Percentiles rank a stretch among this genome's conserved stretches.
phyloP scores from a whole-genome alignment of 2,113 vertebrate genomes.

The Podarcis cretensis region DNA sequence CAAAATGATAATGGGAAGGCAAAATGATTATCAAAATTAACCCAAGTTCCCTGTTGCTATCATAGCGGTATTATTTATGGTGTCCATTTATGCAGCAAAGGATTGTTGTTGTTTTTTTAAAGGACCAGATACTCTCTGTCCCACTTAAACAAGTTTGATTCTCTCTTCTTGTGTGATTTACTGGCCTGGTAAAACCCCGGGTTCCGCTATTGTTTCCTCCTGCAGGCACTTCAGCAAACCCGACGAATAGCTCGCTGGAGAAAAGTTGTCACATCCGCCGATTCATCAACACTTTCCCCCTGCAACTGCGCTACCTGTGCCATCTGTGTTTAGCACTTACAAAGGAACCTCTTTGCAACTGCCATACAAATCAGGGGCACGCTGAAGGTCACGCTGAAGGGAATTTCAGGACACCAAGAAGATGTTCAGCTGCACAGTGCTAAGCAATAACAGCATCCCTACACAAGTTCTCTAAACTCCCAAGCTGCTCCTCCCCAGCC shows the following conservation, averaged over 20 bases:
- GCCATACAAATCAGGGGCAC: constrained; percentile 93
- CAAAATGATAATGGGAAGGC: neutral
- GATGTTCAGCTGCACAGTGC: constrained; percentile 79
- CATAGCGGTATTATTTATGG: rapidly evolving
- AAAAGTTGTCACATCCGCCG: constrained; percentile 77
- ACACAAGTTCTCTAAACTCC: constrained; percentile 78
- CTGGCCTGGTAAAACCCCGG: constrained; percentile 46
- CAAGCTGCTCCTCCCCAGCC: constrained; percentile 40
- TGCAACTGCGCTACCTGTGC: constrained; percentile 80
- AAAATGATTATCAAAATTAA: neutral
- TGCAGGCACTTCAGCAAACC: constrained; percentile 37
- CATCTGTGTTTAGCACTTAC: constrained; percentile 87
- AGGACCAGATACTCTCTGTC: neutral
- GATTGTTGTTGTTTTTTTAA: rapidly evolving
- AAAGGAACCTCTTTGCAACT: constrained; percentile 84
- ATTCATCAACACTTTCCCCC: constrained; percentile 72
- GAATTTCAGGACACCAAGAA: constrained; percentile 81
- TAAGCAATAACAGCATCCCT: constrained; percentile 76
- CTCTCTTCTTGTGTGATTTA: constrained; percentile 59
- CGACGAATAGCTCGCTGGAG: constrained; percentile 58
- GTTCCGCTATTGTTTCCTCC: constrained; percentile 71
- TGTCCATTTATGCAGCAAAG: neutral
- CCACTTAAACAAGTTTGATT: constrained; percentile 58
- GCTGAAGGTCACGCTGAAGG: constrained; percentile 80
- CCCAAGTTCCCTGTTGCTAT: neutral